These are phyloP conservation scores for Cliona cf. orientalis DNA, from an alignment of 37 sponge, comb jelly and placozoan genomes.

Conservation along the genomic window DNA sequence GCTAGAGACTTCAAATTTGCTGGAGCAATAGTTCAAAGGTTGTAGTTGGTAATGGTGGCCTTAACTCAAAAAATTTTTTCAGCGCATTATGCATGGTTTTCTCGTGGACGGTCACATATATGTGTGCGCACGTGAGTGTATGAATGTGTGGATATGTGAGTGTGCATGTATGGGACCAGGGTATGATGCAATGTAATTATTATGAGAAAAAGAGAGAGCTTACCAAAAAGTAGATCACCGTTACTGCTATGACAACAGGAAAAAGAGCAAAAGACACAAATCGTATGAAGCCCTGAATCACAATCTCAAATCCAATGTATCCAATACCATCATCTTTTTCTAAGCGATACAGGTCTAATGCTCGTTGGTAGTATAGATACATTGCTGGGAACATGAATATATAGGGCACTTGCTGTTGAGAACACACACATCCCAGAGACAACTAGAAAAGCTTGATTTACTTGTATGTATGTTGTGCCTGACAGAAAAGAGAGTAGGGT, in stretches of 20 bases:
- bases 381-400: slow-evolving; percentile 95
- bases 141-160: no score
- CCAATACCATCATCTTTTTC: slow-evolving; percentile 89
- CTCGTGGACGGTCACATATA: no score
- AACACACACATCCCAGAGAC: slow-evolving; percentile 93
- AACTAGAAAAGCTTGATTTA: slow-evolving; percentile 50
- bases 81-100: no score
- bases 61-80: no score
- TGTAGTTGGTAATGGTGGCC: no score
- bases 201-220: no score
- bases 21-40: no score
- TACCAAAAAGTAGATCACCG: slow-evolving; percentile 77
- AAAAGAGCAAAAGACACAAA: slow-evolving; percentile 53
- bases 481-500: not conserved
- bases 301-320: slow-evolving; percentile 59
- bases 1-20: no score
- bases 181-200: no score
- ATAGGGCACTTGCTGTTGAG: slow-evolving; percentile 90
- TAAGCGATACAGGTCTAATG: slow-evolving; percentile 64
- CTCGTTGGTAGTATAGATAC: slow-evolving; percentile 64
- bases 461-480: slow-evolving; percentile 85
- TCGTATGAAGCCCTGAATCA: slow-evolving; percentile 83
- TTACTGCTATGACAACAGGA: slow-evolving; percentile 74
- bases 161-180: no score
- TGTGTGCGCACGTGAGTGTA: no score